Conservation (phyloP, 2,797 vertebrate genomes). For the Tenualosa ilisha region DNA sequence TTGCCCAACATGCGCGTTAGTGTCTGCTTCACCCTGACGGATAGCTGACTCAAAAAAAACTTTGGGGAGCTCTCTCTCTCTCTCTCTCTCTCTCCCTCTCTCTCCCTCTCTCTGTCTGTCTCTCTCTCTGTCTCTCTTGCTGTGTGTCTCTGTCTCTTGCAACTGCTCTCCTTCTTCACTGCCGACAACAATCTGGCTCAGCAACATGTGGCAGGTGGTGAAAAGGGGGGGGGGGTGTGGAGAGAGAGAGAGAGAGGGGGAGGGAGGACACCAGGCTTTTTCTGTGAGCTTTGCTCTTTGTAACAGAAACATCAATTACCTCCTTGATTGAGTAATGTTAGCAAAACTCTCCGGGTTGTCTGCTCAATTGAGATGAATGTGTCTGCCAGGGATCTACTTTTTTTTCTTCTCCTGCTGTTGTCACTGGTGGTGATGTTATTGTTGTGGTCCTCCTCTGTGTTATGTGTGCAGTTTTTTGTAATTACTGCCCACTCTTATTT, state of each 20-base stretch:
- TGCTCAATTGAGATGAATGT: constrained; percentile 60
- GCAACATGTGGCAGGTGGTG: constrained; percentile 73
- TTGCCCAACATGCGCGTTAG: constrained; percentile 63
- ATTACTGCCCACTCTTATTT: constrained; percentile 10
- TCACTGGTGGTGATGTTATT: neutral
- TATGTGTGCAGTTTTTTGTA: neutral
- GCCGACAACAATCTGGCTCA: constrained; percentile 57
- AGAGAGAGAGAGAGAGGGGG: constrained; percentile 46
- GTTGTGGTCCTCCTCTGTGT: neutral
- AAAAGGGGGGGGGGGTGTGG: constrained; percentile 48
- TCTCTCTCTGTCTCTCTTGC: neutral
- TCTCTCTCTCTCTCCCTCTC: neutral
- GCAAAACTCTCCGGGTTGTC: constrained; percentile 60
- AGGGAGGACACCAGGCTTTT: constrained; percentile 38
- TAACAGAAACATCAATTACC: constrained; percentile 66
- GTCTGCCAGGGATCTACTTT: neutral
- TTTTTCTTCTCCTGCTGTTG: neutral
- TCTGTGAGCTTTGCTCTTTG: constrained; percentile 57
- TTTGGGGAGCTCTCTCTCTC: constrained; percentile 42
- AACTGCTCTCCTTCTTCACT: constrained; percentile 45
- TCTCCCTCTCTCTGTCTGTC: neutral
- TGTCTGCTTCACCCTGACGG: constrained; percentile 61
- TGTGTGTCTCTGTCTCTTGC: neutral
- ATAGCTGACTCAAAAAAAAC: constrained; percentile 54
- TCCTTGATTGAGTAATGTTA: constrained; percentile 67